Evolutionary conservation across 2,888 invertebrate species (phyloP).

Genomic region (Tipula confusa): DNA sequence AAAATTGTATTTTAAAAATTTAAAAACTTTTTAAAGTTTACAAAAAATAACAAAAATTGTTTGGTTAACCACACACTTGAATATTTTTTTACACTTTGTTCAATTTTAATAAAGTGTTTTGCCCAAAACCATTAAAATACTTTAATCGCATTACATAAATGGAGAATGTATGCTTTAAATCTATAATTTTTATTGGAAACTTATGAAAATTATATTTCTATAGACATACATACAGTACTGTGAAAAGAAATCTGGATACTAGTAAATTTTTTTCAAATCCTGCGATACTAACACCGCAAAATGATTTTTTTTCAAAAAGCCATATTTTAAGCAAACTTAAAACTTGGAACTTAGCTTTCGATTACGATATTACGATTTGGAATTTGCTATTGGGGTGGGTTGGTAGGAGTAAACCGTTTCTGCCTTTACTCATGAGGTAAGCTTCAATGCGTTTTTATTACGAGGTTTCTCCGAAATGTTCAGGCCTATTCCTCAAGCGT

Average conservation of each 20-base stretch:
- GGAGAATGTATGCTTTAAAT: background rate
- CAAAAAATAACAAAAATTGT: slow-evolving; percentile 8
- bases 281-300: background rate
- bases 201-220: background rate
- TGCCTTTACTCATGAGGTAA: too few species aligned
- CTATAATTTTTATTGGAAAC: background rate
- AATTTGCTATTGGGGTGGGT: too few species aligned
- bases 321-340: too few species aligned
- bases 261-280: too few species aligned
- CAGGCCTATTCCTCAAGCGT: too few species aligned
- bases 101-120: background rate
- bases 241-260: too few species aligned
- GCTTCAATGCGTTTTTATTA: too few species aligned
- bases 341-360: too few species aligned
- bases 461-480: too few species aligned
- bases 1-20: background rate
- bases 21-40: background rate
- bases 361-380: too few species aligned
- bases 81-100: background rate
- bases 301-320: too few species aligned
- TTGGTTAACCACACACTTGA: background rate
- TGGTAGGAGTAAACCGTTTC: too few species aligned
- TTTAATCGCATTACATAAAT: background rate
- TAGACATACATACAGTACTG: background rate
- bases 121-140: background rate